Percentiles rank a stretch among this genome's conserved stretches.
Conservation (phyloP, 2,888 invertebrate genomes). For the Osmoderma eremita region DNA sequence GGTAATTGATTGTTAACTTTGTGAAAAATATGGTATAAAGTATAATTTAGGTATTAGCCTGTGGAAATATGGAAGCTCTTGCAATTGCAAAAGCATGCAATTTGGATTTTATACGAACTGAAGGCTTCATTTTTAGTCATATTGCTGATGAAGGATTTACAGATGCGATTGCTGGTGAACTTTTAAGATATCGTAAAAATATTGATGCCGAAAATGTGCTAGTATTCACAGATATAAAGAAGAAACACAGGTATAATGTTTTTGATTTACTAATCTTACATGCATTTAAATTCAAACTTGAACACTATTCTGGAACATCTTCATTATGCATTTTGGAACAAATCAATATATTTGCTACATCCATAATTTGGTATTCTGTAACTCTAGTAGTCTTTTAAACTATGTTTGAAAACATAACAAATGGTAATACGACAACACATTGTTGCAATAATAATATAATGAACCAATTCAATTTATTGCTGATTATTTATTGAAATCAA, state of each 20-base stretch:
- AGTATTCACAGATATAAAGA: constrained; percentile 84
- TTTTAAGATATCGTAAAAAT: constrained; percentile 74
- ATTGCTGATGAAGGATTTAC: constrained; percentile 85
- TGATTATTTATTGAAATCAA: too few species aligned
- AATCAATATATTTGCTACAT: too few species aligned
- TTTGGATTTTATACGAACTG: constrained; percentile 78
- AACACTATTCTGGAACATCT: too few species aligned
- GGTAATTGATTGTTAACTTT: constrained; percentile 56
- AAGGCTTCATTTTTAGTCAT: constrained; percentile 82
- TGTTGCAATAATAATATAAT: too few species aligned
- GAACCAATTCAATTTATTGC: too few species aligned
- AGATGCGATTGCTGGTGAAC: constrained; percentile 77
- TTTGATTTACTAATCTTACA: not conserved
- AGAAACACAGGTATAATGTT: constrained; percentile 76
- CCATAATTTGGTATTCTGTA: too few species aligned
- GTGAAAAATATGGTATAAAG: not conserved
- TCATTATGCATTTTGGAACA: too few species aligned
- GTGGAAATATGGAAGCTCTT: constrained; percentile 78
- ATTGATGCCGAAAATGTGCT: constrained; percentile 76
- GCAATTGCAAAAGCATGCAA: constrained; percentile 77
- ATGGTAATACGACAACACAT: too few species aligned
- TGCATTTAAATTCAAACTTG: too few species aligned
- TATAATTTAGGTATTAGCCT: constrained; percentile 72
- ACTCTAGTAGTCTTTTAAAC: too few species aligned
- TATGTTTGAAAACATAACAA: too few species aligned